Conservation (phyloP, 2,888 invertebrate species). For the Branchipolynoe longqiensis region DNA sequence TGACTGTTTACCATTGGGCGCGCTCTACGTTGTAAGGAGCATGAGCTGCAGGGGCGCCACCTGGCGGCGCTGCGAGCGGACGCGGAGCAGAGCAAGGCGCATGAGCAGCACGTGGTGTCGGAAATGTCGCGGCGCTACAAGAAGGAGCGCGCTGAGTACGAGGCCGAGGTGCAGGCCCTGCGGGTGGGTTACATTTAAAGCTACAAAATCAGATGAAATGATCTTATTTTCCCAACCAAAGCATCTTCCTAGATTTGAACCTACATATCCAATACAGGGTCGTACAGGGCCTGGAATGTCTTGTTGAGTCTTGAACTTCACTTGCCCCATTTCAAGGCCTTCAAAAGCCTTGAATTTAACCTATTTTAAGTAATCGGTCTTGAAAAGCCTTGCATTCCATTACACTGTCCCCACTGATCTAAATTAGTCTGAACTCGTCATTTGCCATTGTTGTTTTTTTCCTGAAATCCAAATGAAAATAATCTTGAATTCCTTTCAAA, state of each 20-base stretch:
- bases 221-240: background rate
- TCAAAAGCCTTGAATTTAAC: no score
- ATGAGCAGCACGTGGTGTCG: slow-evolving; percentile 75
- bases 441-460: no score
- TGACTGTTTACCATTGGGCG: no score
- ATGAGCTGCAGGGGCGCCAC: slow-evolving; percentile 72
- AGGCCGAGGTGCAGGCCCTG: slow-evolving; percentile 68
- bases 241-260: background rate
- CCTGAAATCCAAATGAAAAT: no score
- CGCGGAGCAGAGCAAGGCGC: slow-evolving; percentile 75
- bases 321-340: no score
- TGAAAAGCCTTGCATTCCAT: no score
- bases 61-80: slow-evolving; percentile 75
- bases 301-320: no score
- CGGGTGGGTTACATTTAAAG: slow-evolving; percentile 53
- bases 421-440: no score
- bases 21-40: slow-evolving; percentile 68
- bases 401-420: no score
- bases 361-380: no score
- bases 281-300: no score
- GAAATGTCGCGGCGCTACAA: slow-evolving; percentile 76
- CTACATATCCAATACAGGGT: background rate
- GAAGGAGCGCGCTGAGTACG: slow-evolving; percentile 76
- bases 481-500: no score
- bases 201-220: background rate